These are phyloP conservation scores for Uromys caudimaculatus DNA, from an alignment of 2,797 vertebrate species.

Conservation along the genomic window DNA sequence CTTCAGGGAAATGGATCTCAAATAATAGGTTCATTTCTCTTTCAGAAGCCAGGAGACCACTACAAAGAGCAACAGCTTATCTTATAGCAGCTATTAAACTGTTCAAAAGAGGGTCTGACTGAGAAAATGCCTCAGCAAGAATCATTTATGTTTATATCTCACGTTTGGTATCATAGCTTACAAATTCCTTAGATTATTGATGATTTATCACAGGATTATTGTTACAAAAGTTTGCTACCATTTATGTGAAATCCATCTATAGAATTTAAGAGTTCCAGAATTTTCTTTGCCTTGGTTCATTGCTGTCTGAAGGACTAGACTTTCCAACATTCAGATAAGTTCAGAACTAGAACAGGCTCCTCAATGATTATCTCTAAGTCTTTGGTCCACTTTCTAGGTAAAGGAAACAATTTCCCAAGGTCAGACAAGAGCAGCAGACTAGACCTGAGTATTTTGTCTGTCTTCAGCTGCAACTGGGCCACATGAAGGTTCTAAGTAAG, in stretches of 20 bases:
- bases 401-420: not conserved
- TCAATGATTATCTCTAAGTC: not conserved
- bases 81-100: not conserved
- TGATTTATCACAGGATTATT: not conserved
- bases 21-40: not conserved
- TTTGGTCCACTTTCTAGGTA: not conserved
- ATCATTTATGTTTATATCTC: not conserved
- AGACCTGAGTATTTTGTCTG: not conserved
- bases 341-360: not conserved
- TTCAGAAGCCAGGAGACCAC: not conserved
- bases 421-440: not conserved
- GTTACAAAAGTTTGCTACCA: not conserved
- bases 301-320: not conserved
- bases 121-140: not conserved
- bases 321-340: not conserved
- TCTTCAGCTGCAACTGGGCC: not conserved
- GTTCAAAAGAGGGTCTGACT: not conserved
- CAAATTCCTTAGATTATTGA: not conserved
- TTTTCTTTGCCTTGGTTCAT: not conserved
- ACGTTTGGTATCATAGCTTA: not conserved
- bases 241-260: constrained; percentile 20
- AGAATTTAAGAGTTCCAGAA: constrained; percentile 35
- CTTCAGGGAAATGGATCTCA: constrained; percentile 24
- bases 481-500: not conserved
- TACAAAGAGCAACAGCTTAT: not conserved